phyloP scores from a whole-genome alignment of 1,140 invertebrate species.

The Scaptomyza montana region DNA sequence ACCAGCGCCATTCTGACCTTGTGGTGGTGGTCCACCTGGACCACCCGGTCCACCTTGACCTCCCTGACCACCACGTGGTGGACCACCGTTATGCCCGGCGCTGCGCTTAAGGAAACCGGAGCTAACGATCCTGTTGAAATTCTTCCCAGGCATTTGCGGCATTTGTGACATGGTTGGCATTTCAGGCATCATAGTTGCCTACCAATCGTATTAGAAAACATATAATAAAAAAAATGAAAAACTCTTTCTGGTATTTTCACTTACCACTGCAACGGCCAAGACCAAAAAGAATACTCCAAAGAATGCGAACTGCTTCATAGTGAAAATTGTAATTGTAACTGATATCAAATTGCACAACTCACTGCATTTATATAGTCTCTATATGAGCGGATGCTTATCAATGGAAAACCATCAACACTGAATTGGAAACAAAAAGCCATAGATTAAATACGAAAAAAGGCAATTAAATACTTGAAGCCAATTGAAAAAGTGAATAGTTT shows the following conservation, averaged over 20 bases:
- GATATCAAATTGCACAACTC: not conserved
- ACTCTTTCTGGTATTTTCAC: slow-evolving; percentile 6
- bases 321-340: slow-evolving; percentile 22
- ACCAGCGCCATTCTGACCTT: not conserved
- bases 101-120: slow-evolving; percentile 26
- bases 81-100: slow-evolving; percentile 12
- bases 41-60: not conserved
- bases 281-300: slow-evolving; percentile 55
- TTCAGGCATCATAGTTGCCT: slow-evolving; percentile 29
- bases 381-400: slow-evolving; percentile 9
- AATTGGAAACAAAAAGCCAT: slow-evolving; percentile 20
- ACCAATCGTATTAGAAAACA: not conserved
- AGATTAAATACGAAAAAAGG: slow-evolving; percentile 4
- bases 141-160: not conserved
- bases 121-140: slow-evolving; percentile 13
- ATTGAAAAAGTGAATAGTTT: not conserved
- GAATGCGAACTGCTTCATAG: slow-evolving; percentile 66
- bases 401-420: not conserved
- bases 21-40: slow-evolving; percentile 9
- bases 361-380: slow-evolving; percentile 46
- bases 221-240: not conserved
- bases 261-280: slow-evolving; percentile 59
- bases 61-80: not conserved
- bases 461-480: slow-evolving; percentile 30
- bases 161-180: slow-evolving; percentile 20